Evolutionary conservation across 2,888 invertebrate genomes (phyloP).

Genomic region (Anthoptus insignis): DNA sequence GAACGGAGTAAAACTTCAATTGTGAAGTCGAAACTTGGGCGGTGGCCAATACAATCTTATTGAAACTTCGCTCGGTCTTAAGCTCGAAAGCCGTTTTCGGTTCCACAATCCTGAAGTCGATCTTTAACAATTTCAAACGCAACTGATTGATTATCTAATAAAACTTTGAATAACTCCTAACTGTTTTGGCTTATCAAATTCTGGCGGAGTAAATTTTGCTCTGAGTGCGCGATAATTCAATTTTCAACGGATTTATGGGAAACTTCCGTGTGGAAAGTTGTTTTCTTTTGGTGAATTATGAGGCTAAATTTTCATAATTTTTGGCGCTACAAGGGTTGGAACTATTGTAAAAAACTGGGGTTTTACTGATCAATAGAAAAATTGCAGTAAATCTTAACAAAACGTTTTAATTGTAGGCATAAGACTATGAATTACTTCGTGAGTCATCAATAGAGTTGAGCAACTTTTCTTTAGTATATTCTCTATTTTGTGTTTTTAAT

Average conservation of each 20-base stretch:
- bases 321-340: background rate
- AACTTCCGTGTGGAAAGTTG: background rate
- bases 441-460: no score
- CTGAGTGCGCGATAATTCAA: constrained; percentile 18
- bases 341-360: background rate
- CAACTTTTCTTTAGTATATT: no score
- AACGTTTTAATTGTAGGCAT: no score
- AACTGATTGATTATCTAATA: constrained; percentile 39
- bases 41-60: constrained; percentile 82
- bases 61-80: constrained; percentile 68
- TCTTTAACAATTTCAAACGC: constrained; percentile 34
- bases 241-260: constrained; percentile 23
- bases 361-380: no score
- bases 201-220: constrained; percentile 5
- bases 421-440: no score
- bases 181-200: constrained; percentile 26
- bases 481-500: no score
- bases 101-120: constrained; percentile 21
- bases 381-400: no score
- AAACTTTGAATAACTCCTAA: constrained; percentile 27
- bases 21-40: constrained; percentile 67
- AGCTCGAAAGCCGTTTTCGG: constrained; percentile 6
- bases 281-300: constrained; percentile 8
- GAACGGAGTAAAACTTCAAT: constrained; percentile 53
- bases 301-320: background rate